Base-by-base conservation (phyloP, 2,113 vertebrate genomes). In the Bostrychus sinensis region DNA sequence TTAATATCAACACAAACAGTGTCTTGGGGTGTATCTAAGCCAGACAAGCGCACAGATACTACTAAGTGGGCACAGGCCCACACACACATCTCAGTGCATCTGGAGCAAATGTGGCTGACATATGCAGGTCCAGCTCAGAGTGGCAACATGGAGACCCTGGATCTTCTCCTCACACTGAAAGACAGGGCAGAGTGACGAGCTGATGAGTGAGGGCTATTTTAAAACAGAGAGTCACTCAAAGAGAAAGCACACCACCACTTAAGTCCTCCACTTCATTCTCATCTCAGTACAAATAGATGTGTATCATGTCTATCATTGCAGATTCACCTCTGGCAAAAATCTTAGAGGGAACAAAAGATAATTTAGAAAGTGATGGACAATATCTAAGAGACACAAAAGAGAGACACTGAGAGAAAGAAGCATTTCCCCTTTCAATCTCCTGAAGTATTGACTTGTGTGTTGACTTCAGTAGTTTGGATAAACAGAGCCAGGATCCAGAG, bases 51-150 rank as follows among this genome's bases (percentile, higher is more conserved):
- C 4, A 53, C 42, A 64, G 38, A 84, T 63, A 62, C 39, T 62
- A 20, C 14, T 66, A 66, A 66, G 38, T 63, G 50, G 57, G 53
- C 17, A 65, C n/a, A 37, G 23, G 67, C 83, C 30, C 74, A 75
- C 67, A 79, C 76, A 56, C 25, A 62, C 57, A 72, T n/a, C 20
- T 32, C 23, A 56, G 42, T 71, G 82, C 86, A 89, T 90, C 89
- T 90, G 90, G 88, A 87, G 60, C 60, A 88, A 89, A 85, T 79
- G 80, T 65, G 67, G 79, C 73, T 66, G 77, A 78, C 81, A 82
- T 79, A 86, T 66, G 60, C 73, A 46, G 78, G 77, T 66, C 46
- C 70, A 60, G 22, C 22, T 32, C 1, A 50, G 81, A 82, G 67
- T 23, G 66, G 70, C 70, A 71, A 80, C 70, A 85, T 66, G 60